A percentile compares a stretch with the other conserved stretches of the same genome.
Evolutionary conservation across 2,797 vertebrate species (phyloP).

Genomic region (Phataginus tetradactyla): DNA sequence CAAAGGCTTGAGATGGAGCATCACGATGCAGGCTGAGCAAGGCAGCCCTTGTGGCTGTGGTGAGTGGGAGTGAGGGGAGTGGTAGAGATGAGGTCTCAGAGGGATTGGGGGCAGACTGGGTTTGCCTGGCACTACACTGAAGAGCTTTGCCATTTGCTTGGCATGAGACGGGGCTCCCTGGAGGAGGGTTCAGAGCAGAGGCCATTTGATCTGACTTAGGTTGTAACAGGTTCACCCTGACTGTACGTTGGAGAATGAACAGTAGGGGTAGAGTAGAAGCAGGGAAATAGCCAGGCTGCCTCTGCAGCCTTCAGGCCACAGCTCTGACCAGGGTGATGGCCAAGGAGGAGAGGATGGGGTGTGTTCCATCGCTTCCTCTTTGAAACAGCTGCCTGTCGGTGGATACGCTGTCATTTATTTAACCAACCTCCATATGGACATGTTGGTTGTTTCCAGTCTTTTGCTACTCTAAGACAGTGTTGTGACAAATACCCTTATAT

Average conservation of each 20-base stretch:
- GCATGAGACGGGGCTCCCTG: fast-evolving
- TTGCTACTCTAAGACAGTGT: neutral
- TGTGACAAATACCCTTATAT: neutral
- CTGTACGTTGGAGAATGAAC: neutral
- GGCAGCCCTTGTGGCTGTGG: neutral
- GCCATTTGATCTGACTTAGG: neutral
- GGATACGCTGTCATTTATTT: neutral
- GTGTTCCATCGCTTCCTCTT: neutral
- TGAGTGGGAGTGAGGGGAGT: neutral
- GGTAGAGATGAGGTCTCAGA: neutral
- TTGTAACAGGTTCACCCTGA: neutral
- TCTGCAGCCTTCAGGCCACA: too few species aligned
- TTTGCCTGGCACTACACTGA: neutral
- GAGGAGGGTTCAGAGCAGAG: neutral
- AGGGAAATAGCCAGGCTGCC: neutral
- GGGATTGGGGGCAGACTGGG: neutral
- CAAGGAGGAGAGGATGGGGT: neutral
- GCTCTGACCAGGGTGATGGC: neutral
- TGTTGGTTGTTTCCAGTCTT: neutral
- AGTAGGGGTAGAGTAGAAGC: neutral
- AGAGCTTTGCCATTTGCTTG: neutral
- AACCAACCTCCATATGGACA: neutral
- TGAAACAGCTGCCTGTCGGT: neutral
- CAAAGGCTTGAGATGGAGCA: fast-evolving
- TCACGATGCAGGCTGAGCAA: neutral